A percentile compares a stretch with the other conserved stretches of the same genome.
These are phyloP conservation scores for Phasianus colchicus DNA, from an alignment of 2,113 vertebrate species.

Conservation along the genomic window DNA sequence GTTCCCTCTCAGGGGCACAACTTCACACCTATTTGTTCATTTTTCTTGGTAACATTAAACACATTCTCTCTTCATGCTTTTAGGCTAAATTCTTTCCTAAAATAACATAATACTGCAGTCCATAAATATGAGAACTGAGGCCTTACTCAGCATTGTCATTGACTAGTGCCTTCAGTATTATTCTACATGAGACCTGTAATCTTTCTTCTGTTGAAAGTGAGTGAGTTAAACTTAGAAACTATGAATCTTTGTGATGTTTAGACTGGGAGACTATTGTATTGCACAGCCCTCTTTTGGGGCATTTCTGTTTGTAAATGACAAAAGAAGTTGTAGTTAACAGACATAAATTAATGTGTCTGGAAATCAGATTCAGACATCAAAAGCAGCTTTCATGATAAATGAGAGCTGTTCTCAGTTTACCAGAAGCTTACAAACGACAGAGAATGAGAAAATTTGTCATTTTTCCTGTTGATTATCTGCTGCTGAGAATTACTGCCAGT, in stretches of 20 bases:
- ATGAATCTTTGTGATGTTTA: not conserved
- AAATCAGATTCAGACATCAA: not conserved
- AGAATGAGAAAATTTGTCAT: not conserved
- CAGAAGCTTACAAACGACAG: not conserved
- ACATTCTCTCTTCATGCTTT: not conserved
- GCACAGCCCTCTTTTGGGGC: not conserved
- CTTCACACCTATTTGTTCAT: not conserved
- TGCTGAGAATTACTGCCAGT: not conserved
- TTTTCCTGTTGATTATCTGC: not conserved
- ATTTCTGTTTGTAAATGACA: not conserved
- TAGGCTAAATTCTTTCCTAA: not conserved
- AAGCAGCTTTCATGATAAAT: not conserved
- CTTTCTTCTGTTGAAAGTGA: not conserved
- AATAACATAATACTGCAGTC: not conserved
- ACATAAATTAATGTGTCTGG: not conserved
- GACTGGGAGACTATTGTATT: not conserved
- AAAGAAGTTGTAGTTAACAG: not conserved
- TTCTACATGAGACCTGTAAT: not conserved
- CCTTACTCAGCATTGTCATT: not conserved
- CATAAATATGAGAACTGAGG: accelerated
- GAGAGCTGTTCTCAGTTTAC: not conserved
- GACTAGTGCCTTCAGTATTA: not conserved
- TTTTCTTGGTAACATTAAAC: not conserved
- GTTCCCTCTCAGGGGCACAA: not conserved
- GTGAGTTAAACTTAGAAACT: not conserved